A percentile compares a stretch with the other conserved stretches of the same genome.
These are phyloP conservation scores for Triplophysa rosa DNA, from an alignment of 2,113 vertebrate genomes.

Conservation along the genomic window DNA sequence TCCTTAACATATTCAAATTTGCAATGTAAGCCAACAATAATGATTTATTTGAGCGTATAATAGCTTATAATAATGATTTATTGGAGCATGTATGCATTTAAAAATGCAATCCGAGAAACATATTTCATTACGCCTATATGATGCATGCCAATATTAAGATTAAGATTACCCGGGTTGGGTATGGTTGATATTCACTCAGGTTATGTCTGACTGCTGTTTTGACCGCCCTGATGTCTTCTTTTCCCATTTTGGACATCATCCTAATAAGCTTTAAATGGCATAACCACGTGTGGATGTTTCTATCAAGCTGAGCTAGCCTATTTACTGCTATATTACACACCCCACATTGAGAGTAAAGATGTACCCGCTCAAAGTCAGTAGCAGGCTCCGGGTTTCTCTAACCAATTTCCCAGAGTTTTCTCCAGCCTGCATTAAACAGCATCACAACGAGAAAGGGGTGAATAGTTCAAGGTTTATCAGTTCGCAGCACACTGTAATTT, in stretches of 20 bases:
- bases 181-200: constrained; percentile 9
- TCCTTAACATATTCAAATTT: too few relatives aligned
- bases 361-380: constrained; percentile 67
- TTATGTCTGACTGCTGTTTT: constrained; percentile 7
- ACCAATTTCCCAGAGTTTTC: constrained; percentile 57
- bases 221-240: constrained; percentile 9
- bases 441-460: constrained; percentile 46
- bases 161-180: neutral
- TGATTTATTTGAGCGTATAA: too few relatives aligned
- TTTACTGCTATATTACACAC: constrained; percentile 41
- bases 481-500: constrained; percentile 42
- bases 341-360: constrained; percentile 63
- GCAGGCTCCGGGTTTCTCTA: constrained; percentile 62
- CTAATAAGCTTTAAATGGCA: constrained; percentile 35
- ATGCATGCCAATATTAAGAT: neutral
- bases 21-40: too few relatives aligned
- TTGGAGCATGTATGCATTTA: neutral
- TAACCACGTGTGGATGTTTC: constrained; percentile 25
- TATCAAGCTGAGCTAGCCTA: constrained; percentile 23
- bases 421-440: constrained; percentile 50
- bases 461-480: constrained; percentile 59
- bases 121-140: too few relatives aligned
- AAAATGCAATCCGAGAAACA: too few relatives aligned
- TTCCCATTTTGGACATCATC: constrained; percentile 17
- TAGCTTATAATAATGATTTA: too few relatives aligned